Evolutionary conservation across 2,797 vertebrate species (phyloP).

Genomic region (Merluccius polli): DNA sequence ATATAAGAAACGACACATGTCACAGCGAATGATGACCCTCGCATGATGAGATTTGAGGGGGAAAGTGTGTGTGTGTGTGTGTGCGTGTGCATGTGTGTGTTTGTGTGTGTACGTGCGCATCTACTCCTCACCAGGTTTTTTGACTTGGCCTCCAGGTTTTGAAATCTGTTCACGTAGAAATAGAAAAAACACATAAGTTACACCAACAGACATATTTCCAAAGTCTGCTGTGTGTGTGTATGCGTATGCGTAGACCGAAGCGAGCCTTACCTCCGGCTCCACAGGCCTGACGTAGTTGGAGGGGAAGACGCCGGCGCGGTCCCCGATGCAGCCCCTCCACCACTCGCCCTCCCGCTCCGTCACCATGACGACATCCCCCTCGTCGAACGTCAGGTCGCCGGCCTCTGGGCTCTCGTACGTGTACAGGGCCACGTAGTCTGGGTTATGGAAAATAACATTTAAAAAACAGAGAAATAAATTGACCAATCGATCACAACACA

Average conservation of each 20-base stretch:
- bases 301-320: constrained; percentile 87
- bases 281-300: constrained; percentile 94
- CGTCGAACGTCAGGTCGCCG: constrained; percentile 88
- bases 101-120: not conserved
- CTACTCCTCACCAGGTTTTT: constrained; percentile 84
- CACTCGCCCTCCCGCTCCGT: constrained; percentile 92
- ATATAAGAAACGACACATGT: constrained; percentile 15
- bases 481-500: no score
- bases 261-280: constrained; percentile 81
- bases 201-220: not conserved
- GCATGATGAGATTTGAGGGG: not conserved
- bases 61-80: not conserved
- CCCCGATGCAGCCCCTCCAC: constrained; percentile 91
- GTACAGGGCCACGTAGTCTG: constrained; percentile 93
- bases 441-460: constrained; percentile 14
- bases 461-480: not conserved
- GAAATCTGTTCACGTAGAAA: constrained; percentile 31
- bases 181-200: not conserved
- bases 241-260: not conserved
- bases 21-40: constrained; percentile 1
- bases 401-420: constrained; percentile 90
- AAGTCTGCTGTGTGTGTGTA: no score
- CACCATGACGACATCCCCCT: constrained; percentile 90
- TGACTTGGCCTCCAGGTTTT: constrained; percentile 74
- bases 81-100: constrained; percentile 6